Evolutionary conservation across 2,888 invertebrate species (phyloP), one percentile per base, ranked within the genome.

Genomic region (Cryptus viduatorius): DNA sequence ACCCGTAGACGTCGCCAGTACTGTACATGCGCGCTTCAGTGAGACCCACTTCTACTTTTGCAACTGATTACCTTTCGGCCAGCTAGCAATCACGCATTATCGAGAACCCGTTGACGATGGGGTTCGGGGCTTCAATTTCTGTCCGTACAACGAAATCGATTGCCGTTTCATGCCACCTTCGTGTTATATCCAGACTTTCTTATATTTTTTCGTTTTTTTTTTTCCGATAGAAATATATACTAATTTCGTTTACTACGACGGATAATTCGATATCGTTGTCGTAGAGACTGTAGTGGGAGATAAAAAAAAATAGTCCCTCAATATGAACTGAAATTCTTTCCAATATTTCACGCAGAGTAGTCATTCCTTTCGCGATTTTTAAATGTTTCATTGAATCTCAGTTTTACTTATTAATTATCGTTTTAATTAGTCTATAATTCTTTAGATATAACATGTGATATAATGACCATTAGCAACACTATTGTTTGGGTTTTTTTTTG

Each of bases 381-480:
- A 24, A 16, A 61, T 29, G 31, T 61, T 61, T 61, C 24, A 61
- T 61, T 31, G 59, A 61, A 61, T 61, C 59, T 29, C 59, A 61
- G 59, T 29, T 31, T 61, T 61, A 61, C 14, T 8, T 8, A 31
- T 61, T 31, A 61, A 61, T 19, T 56, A 56, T 56, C 10, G 24
- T 56, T 24, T 56, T 24, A 56, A 56, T 56, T 56, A 56, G 56
- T 24, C 56, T 19, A 24, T 24, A 56, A 56, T 56, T 56, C 56
- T 19, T 24, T 24, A 56, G 24, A 56, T 56, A 56, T 56, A 24
- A 53, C 24, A 10, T 56, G 24, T 19, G 8, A 56, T 56, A 56
- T 56, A 56, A 37, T 10, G 56, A 56, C 24, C 56, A 19, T 56
- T 56, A 24, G 19, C 56, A 10, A 24, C 56, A 56, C 56, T 56